These are phyloP conservation scores for Epinephelus lanceolatus DNA, from an alignment of 2,113 vertebrate genomes.

Conservation along the genomic window DNA sequence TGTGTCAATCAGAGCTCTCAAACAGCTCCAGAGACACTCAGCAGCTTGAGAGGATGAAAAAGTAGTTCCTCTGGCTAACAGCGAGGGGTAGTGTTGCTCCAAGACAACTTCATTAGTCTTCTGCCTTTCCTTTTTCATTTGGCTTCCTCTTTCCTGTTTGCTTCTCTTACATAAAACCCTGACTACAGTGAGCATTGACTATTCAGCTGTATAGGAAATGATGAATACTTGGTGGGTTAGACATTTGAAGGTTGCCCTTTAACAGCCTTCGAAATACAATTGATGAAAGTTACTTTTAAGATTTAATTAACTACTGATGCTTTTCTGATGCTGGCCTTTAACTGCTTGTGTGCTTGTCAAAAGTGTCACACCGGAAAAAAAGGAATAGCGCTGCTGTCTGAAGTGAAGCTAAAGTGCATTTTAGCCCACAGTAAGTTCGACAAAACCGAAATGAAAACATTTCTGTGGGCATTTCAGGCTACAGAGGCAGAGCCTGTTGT, in stretches of 20 bases:
- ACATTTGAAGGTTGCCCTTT: slow-evolving; percentile 5
- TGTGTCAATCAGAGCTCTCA: slow-evolving; percentile 45
- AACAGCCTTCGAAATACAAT: neutral
- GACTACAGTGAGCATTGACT: slow-evolving; percentile 3
- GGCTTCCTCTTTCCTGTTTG: slow-evolving; percentile 20
- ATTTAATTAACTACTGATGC: neutral
- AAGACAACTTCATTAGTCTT: slow-evolving; percentile 50
- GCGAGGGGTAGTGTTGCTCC: slow-evolving; percentile 61
- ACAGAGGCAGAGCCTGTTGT: slow-evolving; percentile 50
- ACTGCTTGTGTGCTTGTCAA: too few species aligned
- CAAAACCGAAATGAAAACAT: slow-evolving; percentile 11
- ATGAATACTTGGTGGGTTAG: neutral
- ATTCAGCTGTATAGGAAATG: neutral
- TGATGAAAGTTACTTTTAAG: slow-evolving; percentile 17
- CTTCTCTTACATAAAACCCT: neutral
- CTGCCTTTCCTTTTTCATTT: slow-evolving; percentile 9
- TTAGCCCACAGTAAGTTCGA: neutral
- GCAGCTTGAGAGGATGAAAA: slow-evolving; percentile 35
- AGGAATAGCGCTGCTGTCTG: neutral
- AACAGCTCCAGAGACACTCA: slow-evolving; percentile 38
- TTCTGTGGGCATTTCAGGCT: slow-evolving; percentile 29
- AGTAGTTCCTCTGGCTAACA: slow-evolving; percentile 66
- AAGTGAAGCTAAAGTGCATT: neutral
- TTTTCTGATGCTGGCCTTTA: neutral
- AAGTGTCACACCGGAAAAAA: neutral